phyloP scores from a whole-genome alignment of 2,113 vertebrate species.

The Raphicerus campestris region DNA sequence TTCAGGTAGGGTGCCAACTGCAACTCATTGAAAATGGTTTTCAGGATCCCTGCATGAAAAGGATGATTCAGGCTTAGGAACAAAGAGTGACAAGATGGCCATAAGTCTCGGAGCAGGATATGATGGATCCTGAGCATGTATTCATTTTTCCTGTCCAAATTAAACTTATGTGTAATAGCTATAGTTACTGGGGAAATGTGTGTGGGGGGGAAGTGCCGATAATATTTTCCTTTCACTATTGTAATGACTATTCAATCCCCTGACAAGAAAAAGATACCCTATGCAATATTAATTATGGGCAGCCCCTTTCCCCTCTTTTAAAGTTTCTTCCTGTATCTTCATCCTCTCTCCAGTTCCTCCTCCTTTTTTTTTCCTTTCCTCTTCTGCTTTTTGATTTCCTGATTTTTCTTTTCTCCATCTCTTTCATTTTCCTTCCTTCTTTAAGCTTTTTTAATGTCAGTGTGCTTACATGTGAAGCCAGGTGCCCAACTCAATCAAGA shows the following conservation, averaged over 20 bases:
- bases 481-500: neutral
- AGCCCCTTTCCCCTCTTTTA: neutral
- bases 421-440: neutral
- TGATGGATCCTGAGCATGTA: neutral
- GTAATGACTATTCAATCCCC: neutral
- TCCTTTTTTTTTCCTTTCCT: no score
- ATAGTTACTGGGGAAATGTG: neutral
- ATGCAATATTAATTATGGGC: neutral
- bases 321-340: neutral
- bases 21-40: neutral
- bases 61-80: neutral
- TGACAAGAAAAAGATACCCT: neutral
- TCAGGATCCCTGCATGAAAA: neutral
- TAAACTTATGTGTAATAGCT: neutral
- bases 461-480: neutral
- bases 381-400: neutral
- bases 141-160: neutral
- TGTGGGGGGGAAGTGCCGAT: neutral
- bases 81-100: no score
- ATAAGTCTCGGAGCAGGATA: no score
- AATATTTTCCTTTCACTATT: neutral
- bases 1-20: neutral
- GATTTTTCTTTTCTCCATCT: neutral
- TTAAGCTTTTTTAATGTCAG: neutral
- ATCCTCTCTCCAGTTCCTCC: neutral